Evolutionary conservation across 2,888 invertebrate genomes (phyloP), one percentile per base, ranked within the genome.

Genomic region (Noctua comes): DNA sequence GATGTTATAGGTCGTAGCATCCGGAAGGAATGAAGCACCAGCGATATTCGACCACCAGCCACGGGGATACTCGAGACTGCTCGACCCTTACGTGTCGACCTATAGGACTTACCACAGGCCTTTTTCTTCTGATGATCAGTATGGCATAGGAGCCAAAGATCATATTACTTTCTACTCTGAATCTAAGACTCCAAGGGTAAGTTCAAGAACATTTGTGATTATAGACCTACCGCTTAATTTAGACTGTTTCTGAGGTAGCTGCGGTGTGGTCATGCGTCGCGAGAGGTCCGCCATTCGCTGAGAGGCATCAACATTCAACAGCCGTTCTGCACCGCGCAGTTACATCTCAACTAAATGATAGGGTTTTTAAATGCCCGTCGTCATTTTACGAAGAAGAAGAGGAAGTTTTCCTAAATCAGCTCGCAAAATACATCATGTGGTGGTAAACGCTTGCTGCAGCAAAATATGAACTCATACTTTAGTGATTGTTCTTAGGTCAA

Each of bases 101-200:
- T 95, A 96, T 77, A 92, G 96, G 76, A 77, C 89, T 2, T 91
- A 87, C 66, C 93, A 96, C 80, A 93, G 91, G 62, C 95, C 95
- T 0, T 96, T 95, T 73, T 91, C 95, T 7, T 73, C 89, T 7
- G 94, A 95, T 27, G 96, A 96, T 27, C 95, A 95, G 83, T 95
- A 94, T 76, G 95, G 95, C 0, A 94, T 96, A 48, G 96, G 93
- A 2, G 94, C 95, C 3, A 96, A 96, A 77, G 97, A 97, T 73
- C 96, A 96, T 2, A 95, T 97, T 57, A 97, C 96, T 4, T 94
- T 93, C 68, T 97, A 96, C 78, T 93, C 96, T 0, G 96, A 95
- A 85, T 92, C 91, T 68, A 91, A 94, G 83, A 86, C 90, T 24
- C 96, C 96, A 6, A 96, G 93, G 91, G 96, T 95, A 86, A 83